phyloP scores from a whole-genome alignment of 2,113 vertebrate species.

The Nesoenas mayeri region DNA sequence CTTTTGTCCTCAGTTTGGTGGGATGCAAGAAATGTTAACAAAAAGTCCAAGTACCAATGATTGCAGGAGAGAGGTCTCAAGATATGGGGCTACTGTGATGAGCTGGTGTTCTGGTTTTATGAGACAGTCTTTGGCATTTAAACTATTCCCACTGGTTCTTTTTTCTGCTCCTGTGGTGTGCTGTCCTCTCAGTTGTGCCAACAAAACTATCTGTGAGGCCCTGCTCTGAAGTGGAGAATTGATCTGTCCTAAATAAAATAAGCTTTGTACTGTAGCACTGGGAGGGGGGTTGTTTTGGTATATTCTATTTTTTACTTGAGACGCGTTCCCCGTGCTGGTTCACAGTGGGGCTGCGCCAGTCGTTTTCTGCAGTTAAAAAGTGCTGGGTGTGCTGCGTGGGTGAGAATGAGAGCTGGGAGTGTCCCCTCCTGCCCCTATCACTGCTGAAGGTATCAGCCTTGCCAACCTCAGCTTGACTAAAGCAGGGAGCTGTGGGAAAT shows the following conservation, averaged over 20 bases:
- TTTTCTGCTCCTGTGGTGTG: not conserved
- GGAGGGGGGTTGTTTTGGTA: not conserved
- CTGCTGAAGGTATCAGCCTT: not conserved
- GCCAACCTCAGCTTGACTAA: not conserved
- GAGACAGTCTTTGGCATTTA: not conserved
- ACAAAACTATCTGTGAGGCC: not conserved
- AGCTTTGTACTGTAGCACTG: not conserved
- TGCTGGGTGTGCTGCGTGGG: not conserved
- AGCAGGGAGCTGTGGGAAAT: not conserved
- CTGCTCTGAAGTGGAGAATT: not conserved
- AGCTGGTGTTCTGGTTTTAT: not conserved
- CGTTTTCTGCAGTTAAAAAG: not conserved
- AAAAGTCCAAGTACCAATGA: not conserved
- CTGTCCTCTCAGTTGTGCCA: not conserved
- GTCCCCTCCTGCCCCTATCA: not conserved
- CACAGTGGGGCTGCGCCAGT: not conserved
- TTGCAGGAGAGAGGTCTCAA: not conserved
- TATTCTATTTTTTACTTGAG: not conserved
- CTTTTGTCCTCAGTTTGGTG: not conserved
- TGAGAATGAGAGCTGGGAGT: not conserved
- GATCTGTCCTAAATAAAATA: not conserved
- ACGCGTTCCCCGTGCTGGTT: accelerated
- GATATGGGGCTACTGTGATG: not conserved
- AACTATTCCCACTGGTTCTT: not conserved
- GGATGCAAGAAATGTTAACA: not conserved